These are phyloP conservation scores for Elephantulus edwardii DNA, from an alignment of 2,113 vertebrate species.

Conservation along the genomic window DNA sequence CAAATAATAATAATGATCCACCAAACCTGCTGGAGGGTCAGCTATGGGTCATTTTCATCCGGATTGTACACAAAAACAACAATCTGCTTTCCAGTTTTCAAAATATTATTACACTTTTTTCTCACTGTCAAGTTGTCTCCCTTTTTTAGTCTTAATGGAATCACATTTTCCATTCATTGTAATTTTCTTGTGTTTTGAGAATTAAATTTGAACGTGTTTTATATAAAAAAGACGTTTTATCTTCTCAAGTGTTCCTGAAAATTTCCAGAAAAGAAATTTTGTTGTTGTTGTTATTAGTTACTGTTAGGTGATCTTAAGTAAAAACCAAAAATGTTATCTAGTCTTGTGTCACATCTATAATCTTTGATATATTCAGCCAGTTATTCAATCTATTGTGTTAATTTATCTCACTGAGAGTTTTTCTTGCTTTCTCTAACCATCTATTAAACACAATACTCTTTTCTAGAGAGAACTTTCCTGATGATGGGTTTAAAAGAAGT, in stretches of 20 bases:
- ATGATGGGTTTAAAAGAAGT: neutral
- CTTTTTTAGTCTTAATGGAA: neutral
- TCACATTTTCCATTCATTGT: neutral
- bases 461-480: neutral
- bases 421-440: neutral
- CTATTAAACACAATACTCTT: neutral
- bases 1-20: too few relatives aligned
- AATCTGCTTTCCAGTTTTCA: neutral
- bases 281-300: neutral
- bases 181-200: neutral
- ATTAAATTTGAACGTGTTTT: neutral
- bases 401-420: neutral
- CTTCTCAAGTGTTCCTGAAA: slow-evolving; percentile 16
- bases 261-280: neutral
- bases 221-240: neutral
- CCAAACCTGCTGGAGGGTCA: too few relatives aligned
- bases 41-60: neutral
- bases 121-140: neutral
- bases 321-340: neutral
- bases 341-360: neutral
- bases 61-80: too few relatives aligned
- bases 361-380: neutral
- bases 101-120: neutral
- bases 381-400: neutral
- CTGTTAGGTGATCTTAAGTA: neutral